Conservation (phyloP, 2,113 vertebrate species). For the Pelecanus crispus region DNA sequence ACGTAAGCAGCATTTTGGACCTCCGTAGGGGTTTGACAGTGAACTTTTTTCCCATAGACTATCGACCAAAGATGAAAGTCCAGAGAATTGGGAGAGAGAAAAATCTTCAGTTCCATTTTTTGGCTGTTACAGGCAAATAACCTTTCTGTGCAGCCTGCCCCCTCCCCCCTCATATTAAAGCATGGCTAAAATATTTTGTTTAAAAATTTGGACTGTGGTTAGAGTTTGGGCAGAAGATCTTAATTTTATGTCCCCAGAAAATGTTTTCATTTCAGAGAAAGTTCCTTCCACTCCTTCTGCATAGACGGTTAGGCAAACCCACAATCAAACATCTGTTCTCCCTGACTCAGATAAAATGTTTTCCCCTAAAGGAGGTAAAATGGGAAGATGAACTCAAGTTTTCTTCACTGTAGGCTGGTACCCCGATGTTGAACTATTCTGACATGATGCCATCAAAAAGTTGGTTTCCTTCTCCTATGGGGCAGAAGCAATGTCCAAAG, state of each 20-base stretch:
- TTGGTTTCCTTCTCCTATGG: background rate
- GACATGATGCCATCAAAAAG: background rate
- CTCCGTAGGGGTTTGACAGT: background rate
- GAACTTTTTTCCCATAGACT: background rate
- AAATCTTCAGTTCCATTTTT: background rate
- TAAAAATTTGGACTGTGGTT: background rate
- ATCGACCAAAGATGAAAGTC: background rate
- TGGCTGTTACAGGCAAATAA: background rate
- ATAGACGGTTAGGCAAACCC: background rate
- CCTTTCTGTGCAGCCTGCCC: background rate
- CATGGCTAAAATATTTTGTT: background rate
- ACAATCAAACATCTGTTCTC: background rate
- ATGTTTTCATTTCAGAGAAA: background rate
- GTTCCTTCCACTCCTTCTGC: background rate
- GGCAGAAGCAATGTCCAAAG: background rate
- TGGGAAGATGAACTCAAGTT: background rate
- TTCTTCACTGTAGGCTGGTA: background rate
- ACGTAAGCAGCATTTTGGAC: background rate
- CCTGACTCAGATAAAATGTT: background rate
- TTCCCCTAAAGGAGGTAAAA: background rate
- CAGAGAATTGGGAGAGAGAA: background rate
- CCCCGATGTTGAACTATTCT: background rate
- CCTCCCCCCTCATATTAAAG: background rate
- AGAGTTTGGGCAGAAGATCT: background rate
- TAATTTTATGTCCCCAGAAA: background rate